Conservation (phyloP, 2,797 vertebrate genomes). For the Pipistrellus kuhlii region DNA sequence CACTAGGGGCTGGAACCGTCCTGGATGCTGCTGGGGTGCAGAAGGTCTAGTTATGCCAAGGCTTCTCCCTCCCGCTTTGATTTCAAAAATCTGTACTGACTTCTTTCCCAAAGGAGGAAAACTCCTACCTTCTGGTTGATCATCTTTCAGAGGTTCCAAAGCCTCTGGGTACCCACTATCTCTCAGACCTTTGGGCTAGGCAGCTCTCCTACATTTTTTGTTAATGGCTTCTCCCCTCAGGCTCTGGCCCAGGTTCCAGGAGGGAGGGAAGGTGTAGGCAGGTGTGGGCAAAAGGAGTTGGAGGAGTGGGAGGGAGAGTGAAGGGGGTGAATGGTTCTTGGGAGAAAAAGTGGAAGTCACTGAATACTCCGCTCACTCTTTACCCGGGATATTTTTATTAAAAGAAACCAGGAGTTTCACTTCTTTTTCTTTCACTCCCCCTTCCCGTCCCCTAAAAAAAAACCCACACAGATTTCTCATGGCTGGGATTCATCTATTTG, state of each 20-base stretch:
- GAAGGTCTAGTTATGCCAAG: not conserved
- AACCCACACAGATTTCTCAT: not conserved
- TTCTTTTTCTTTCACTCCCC: not conserved
- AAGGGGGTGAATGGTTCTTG: rapidly evolving
- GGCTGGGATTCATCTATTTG: conserved; percentile 13
- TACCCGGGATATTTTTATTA: not conserved
- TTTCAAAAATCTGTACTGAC: not conserved
- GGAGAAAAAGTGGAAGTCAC: not conserved
- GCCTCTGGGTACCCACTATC: not conserved
- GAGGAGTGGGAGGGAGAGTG: too few relatives aligned
- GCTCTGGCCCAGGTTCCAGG: not conserved
- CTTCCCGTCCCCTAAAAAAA: rapidly evolving
- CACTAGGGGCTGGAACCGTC: not conserved
- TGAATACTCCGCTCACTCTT: not conserved
- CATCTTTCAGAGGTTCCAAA: not conserved
- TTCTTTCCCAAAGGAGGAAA: not conserved
- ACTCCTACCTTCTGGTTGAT: not conserved
- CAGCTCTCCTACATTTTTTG: not conserved
- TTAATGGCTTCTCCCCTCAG: not conserved
- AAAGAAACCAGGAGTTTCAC: not conserved
- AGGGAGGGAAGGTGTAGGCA: not conserved
- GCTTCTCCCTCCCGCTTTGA: not conserved
- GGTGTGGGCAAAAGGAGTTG: rapidly evolving
- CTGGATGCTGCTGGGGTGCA: not conserved
- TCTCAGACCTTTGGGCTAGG: not conserved